These are phyloP conservation scores for Epinephelus cyanopodus DNA, from an alignment of 2,113 vertebrate genomes.

Conservation along the genomic window DNA sequence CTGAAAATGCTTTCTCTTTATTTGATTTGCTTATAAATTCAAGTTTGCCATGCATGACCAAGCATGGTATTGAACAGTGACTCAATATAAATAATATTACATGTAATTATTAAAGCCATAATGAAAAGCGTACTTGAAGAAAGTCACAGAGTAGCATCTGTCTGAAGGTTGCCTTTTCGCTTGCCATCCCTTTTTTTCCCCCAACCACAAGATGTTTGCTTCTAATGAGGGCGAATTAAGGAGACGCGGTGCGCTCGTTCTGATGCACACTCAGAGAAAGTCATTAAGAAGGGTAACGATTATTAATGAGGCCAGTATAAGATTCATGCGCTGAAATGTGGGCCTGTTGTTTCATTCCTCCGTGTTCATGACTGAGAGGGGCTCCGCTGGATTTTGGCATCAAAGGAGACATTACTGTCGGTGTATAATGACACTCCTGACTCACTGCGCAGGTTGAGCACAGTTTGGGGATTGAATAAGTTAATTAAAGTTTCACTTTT, in stretches of 20 bases:
- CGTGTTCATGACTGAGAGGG: conserved; percentile 33
- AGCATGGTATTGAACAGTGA: conserved; percentile 10
- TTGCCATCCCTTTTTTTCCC: background rate
- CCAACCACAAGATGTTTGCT: conserved; percentile 51
- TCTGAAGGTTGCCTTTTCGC: conserved; percentile 49
- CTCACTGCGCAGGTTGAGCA: conserved; percentile 29
- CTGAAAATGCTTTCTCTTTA: conserved; percentile 18
- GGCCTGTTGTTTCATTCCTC: conserved; percentile 55
- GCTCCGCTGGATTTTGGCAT: conserved; percentile 55
- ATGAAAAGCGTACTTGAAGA: conserved; percentile 28
- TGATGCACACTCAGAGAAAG: conserved; percentile 60
- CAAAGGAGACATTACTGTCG: conserved; percentile 42
- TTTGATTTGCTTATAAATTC: conserved; percentile 15
- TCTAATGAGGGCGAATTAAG: conserved; percentile 54
- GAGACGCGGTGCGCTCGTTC: conserved; percentile 9
- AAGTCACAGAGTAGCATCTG: conserved; percentile 26
- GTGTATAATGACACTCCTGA: conserved; percentile 24
- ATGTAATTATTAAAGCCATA: conserved; percentile 18
- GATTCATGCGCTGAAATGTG: conserved; percentile 59
- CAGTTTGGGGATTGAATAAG: conserved; percentile 18
- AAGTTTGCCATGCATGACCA: conserved; percentile 1
- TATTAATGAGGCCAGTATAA: conserved; percentile 71
- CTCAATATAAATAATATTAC: conserved; percentile 10
- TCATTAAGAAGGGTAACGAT: conserved; percentile 73
- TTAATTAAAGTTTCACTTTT: conserved; percentile 52